Evolutionary conservation across 2,113 vertebrate species (phyloP).

Genomic region (Pedionomus torquatus): DNA sequence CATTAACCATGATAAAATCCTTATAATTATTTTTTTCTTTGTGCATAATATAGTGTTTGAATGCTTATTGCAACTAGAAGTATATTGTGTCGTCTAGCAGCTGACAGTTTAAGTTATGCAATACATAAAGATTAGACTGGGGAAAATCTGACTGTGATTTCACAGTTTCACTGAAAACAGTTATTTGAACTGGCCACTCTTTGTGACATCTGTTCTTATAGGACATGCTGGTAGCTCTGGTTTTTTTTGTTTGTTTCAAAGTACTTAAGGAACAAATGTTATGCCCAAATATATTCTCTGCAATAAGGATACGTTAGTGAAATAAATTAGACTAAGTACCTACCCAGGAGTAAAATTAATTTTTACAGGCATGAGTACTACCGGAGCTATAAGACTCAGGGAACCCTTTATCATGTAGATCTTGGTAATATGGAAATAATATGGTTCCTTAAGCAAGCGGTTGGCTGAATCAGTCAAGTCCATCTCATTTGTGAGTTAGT

Average conservation of each 20-base stretch:
- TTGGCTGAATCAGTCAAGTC: not conserved
- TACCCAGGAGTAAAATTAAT: slow-evolving; percentile 42
- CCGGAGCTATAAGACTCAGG: not conserved
- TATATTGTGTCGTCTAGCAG: not conserved
- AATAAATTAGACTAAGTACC: slow-evolving; percentile 48
- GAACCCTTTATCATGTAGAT: not conserved
- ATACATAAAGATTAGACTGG: not conserved
- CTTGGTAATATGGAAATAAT: not conserved
- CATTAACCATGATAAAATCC: not conserved
- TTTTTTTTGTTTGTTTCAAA: not conserved
- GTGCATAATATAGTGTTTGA: not conserved
- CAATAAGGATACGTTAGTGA: not conserved
- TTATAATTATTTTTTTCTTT: not conserved
- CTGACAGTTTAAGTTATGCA: not conserved
- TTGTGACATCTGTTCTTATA: not conserved
- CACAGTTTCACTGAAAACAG: not conserved
- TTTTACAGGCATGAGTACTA: slow-evolving; percentile 1
- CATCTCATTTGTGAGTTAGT: not conserved
- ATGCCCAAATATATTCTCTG: not conserved
- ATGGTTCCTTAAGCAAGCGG: not conserved
- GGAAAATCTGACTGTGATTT: not conserved
- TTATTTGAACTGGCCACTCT: not conserved
- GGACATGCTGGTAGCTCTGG: not conserved
- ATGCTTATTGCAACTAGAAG: not conserved
- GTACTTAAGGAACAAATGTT: not conserved